phyloP scores from a whole-genome alignment of 2,113 vertebrate genomes.

The Fulica atra region DNA sequence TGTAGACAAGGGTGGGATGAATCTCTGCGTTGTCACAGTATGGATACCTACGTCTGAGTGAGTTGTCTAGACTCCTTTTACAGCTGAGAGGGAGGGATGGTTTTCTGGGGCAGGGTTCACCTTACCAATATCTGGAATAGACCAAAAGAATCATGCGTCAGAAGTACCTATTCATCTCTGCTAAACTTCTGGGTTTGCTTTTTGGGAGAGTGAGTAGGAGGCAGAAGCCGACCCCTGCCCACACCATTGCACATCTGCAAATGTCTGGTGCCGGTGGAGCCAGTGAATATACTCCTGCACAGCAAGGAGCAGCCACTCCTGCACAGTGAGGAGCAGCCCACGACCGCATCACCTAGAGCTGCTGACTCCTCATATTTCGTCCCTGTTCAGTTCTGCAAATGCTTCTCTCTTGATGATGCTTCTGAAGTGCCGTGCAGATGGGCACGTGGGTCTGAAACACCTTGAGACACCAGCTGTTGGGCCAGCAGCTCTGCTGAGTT shows the following conservation, averaged over 20 bases:
- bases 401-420: background rate
- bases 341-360: rapidly evolving
- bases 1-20: background rate
- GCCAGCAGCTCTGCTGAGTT: background rate
- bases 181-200: background rate
- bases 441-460: background rate
- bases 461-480: background rate
- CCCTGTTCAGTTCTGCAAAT: background rate
- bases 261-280: rapidly evolving
- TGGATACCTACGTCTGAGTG: background rate
- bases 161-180: background rate
- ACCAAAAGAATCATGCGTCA: background rate
- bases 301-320: background rate
- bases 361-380: background rate
- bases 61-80: background rate
- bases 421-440: background rate
- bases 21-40: background rate
- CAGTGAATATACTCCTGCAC: background rate
- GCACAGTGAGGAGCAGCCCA: background rate
- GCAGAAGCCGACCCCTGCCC: background rate
- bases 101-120: background rate
- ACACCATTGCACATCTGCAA: background rate
- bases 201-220: background rate
- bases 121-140: background rate
- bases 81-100: background rate